phyloP scores from a whole-genome alignment of 2,888 invertebrate genomes.

The Mythimna impura region DNA sequence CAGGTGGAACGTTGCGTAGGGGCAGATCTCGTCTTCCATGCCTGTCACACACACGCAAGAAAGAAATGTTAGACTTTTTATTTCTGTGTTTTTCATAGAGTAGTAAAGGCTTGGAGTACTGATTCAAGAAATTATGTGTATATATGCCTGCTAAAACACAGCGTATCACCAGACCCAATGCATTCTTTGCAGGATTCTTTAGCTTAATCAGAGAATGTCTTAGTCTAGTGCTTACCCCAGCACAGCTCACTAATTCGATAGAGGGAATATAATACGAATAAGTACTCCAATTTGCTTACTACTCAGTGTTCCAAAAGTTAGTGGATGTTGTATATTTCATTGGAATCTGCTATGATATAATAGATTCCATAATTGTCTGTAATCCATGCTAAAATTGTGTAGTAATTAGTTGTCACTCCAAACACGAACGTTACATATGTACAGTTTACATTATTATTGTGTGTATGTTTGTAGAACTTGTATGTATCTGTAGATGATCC shows the following conservation, averaged over 20 bases:
- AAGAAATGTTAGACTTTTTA: conserved; percentile 15
- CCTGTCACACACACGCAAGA: conserved; percentile 88
- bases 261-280: not conserved
- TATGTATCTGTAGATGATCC: conserved; percentile 6
- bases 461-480: conserved; percentile 8
- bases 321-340: conserved; percentile 3
- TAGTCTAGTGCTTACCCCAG: not conserved
- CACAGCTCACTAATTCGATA: not conserved
- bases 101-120: conserved; percentile 23
- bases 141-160: not conserved
- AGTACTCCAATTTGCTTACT: conserved; percentile 15
- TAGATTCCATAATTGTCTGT: conserved; percentile 9
- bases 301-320: conserved; percentile 3
- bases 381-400: conserved; percentile 48
- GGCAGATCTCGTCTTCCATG: conserved; percentile 99
- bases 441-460: conserved; percentile 11
- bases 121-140: not conserved
- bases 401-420: conserved; percentile 41
- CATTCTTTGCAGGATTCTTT: not conserved
- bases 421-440: conserved; percentile 24
- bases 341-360: conserved; percentile 13
- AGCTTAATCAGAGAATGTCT: not conserved
- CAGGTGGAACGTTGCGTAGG: conserved; percentile 98
- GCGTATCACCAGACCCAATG: not conserved
- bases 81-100: not conserved